phyloP scores from a whole-genome alignment of 2,113 vertebrate species.

The Prunella himalayana region DNA sequence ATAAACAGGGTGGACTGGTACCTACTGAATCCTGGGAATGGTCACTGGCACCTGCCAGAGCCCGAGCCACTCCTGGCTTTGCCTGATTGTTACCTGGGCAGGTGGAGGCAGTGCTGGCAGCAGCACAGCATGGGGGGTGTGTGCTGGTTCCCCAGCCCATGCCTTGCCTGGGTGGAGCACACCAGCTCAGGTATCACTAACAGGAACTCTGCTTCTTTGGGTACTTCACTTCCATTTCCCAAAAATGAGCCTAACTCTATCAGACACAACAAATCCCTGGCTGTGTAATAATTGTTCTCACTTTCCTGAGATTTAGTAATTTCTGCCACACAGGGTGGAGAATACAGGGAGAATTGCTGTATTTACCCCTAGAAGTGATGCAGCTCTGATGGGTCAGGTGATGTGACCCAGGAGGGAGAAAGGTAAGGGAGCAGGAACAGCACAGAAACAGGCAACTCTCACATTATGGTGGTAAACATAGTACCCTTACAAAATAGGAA shows the following conservation, averaged over 20 bases:
- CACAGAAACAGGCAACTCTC: background rate
- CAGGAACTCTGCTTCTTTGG: background rate
- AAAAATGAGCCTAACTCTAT: background rate
- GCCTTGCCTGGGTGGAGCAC: background rate
- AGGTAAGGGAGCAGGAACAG: background rate
- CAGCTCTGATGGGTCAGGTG: background rate
- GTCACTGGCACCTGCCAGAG: background rate
- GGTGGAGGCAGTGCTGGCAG: background rate
- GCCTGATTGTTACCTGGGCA: background rate
- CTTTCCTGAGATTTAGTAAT: background rate
- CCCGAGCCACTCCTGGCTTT: background rate
- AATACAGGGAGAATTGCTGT: background rate
- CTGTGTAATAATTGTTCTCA: background rate
- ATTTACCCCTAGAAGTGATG: background rate
- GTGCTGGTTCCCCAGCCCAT: background rate
- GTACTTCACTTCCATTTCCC: background rate
- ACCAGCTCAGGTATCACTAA: background rate
- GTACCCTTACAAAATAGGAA: background rate
- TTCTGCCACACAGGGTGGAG: background rate
- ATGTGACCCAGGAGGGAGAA: background rate
- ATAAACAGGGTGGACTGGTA: background rate
- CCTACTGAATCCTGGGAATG: background rate
- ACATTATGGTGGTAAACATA: rapidly evolving
- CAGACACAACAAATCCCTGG: rapidly evolving
- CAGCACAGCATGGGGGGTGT: rapidly evolving